Evolutionary conservation across 1,140 invertebrate species (phyloP).

Genomic region (Eufriesea mexicana): DNA sequence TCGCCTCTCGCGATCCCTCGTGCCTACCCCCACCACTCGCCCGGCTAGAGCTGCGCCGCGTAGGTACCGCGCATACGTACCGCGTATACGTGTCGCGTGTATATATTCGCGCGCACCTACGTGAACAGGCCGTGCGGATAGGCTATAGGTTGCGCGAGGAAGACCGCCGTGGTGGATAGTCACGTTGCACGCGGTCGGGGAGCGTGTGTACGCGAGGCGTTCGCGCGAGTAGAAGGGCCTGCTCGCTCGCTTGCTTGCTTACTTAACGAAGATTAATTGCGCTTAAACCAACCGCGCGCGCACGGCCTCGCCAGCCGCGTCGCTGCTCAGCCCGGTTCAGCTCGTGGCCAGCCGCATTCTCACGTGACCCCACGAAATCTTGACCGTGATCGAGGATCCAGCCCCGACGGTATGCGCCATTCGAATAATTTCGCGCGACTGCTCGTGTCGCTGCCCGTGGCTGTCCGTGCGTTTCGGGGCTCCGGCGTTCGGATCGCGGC

Average conservation of each 20-base stretch:
- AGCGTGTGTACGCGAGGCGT: slow-evolving; percentile 36
- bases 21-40: no score
- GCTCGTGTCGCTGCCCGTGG: slow-evolving; percentile 4
- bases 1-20: slow-evolving; percentile 36
- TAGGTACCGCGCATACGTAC: no score
- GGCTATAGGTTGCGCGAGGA: not conserved
- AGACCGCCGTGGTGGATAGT: not conserved
- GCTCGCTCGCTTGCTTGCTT: slow-evolving; percentile 65
- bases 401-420: slow-evolving; percentile 37
- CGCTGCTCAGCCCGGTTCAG: slow-evolving; percentile 29
- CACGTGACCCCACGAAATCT: slow-evolving; percentile 71
- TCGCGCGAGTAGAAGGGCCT: slow-evolving; percentile 63
- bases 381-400: slow-evolving; percentile 60
- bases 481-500: no score
- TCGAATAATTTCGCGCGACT: slow-evolving; percentile 49
- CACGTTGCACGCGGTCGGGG: not conserved
- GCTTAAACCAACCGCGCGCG: slow-evolving; percentile 77
- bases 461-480: not conserved
- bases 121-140: no score
- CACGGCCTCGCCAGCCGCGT: slow-evolving; percentile 57
- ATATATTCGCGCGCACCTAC: no score
- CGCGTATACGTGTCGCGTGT: no score
- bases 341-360: slow-evolving; percentile 65
- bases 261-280: slow-evolving; percentile 79
- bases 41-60: no score